These are phyloP conservation scores for Nesospiza acunhae DNA, from an alignment of 2,113 vertebrate species.

Conservation along the genomic window DNA sequence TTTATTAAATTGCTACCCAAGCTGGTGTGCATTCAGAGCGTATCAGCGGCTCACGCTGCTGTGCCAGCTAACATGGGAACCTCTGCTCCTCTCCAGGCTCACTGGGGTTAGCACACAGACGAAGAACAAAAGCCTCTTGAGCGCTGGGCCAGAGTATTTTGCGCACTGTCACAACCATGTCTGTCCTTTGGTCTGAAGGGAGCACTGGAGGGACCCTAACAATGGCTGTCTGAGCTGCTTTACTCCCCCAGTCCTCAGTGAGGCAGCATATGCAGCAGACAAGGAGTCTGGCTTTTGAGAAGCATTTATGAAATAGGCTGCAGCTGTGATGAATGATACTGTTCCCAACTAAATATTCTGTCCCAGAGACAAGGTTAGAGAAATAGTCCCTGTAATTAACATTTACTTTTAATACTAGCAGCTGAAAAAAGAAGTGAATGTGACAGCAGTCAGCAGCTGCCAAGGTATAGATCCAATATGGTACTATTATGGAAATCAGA, in stretches of 20 bases:
- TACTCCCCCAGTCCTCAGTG: neutral
- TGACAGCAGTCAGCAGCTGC: neutral
- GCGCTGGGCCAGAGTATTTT: neutral
- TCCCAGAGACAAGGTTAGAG: neutral
- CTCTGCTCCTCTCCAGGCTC: neutral
- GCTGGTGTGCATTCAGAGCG: neutral
- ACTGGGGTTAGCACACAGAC: neutral
- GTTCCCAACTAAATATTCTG: neutral
- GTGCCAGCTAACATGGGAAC: neutral
- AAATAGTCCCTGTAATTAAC: slow-evolving; percentile 11
- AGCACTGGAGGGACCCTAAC: neutral
- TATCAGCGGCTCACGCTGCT: neutral
- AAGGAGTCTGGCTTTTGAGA: neutral
- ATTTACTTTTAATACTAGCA: neutral
- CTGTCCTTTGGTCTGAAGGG: neutral
- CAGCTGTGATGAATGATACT: neutral
- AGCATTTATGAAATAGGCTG: neutral
- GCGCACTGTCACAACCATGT: neutral
- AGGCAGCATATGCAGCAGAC: neutral
- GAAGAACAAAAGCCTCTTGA: neutral
- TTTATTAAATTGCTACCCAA: slow-evolving; percentile 6
- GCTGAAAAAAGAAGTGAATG: neutral
- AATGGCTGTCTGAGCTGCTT: neutral
- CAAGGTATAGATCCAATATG: neutral
- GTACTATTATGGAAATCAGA: slow-evolving; percentile 28